phyloP scores from a whole-genome alignment of 2,113 vertebrate genomes.

The Brienomyrus longianalis region DNA sequence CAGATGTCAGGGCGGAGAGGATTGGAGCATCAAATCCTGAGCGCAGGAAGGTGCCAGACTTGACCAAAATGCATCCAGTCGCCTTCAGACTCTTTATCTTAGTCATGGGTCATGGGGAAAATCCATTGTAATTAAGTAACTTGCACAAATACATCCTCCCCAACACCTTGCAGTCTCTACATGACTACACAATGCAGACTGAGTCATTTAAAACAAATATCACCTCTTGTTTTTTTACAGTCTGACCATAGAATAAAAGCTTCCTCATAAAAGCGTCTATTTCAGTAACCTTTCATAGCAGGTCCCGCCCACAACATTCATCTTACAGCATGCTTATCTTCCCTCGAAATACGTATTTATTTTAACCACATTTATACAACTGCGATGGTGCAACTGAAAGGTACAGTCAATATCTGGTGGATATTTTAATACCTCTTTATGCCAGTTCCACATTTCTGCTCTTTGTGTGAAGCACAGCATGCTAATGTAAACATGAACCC shows the following conservation, averaged over 20 bases:
- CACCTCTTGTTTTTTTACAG: neutral
- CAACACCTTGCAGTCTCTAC: neutral
- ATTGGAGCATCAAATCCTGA: neutral
- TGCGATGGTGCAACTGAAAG: neutral
- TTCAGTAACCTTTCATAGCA: neutral
- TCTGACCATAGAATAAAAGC: neutral
- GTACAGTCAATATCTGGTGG: neutral
- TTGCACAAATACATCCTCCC: neutral
- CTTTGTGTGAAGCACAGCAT: neutral
- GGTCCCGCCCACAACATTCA: neutral
- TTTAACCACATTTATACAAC: neutral
- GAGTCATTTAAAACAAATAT: neutral
- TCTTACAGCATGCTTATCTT: neutral
- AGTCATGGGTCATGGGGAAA: neutral
- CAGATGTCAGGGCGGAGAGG: neutral
- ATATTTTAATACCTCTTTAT: neutral
- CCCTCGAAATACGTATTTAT: neutral
- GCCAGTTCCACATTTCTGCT: neutral
- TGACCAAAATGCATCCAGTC: neutral
- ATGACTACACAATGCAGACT: neutral
- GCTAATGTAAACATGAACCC: neutral
- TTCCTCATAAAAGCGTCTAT: neutral
- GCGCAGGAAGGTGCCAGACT: neutral
- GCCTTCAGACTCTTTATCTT: neutral
- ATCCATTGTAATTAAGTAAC: neutral